Base-by-base conservation (phyloP, 2,113 vertebrate species). In the Pica pica region DNA sequence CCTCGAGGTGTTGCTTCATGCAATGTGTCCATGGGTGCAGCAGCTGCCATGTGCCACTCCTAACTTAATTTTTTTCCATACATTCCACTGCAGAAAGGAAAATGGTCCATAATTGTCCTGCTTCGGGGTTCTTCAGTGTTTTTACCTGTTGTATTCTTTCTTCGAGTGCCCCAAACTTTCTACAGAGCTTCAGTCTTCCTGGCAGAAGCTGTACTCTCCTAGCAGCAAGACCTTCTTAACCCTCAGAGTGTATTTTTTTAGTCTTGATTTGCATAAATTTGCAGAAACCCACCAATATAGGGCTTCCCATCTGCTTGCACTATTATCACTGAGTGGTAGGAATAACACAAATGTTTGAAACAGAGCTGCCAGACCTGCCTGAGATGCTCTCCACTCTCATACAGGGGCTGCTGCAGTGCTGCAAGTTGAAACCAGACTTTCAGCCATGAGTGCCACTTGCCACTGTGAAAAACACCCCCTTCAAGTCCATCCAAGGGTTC, bases 401-500 rank as follows among this genome's bases (percentile, higher is more conserved):
- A 13, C 8, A 22, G 52, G 20, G 46, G 7, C 46, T 3, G 2
- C 37, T 90, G 60, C 1, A 1, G 23, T 68, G 33, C 53, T 73
- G 12, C 41, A 47, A 52, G 39, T 55, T 33, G 52, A 75, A 90
- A 39, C 13, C 20, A 85, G 39, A 35, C 12, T 82, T 87, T 18
- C 28, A 82, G 56, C 42, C 2, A 1, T 50, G 28, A 73, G 27
- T 46, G 27, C 23, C 33, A 33, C 18, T 52, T 24, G 33, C 10
- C 0, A 0, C 4, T 2, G 21, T 74, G 35, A 46, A 83, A 94
- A 92, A 39, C 0, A 0, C 1, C 17, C 9, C 22, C 26, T 57
- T 78, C 13, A 11, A 64, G 10, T 28, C 23, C 44, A 22, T 35
- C 47, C 28, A 19, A 64, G 13, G 23, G 10, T 61, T 85, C 31